Evolutionary conservation across 2,113 vertebrate genomes (phyloP).

Genomic region (Anguilla japonica): DNA sequence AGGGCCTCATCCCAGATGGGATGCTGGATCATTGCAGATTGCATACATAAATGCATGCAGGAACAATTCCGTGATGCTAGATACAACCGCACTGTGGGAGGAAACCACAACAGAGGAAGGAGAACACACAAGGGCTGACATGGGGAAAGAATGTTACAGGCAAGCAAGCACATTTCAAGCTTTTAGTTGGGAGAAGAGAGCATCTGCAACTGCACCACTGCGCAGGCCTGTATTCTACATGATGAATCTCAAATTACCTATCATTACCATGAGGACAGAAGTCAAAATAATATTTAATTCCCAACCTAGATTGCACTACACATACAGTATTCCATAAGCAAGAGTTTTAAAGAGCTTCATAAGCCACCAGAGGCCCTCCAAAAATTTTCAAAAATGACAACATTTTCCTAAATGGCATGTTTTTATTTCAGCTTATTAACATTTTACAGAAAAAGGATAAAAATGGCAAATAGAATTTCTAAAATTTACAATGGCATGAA

Average conservation of each 20-base stretch:
- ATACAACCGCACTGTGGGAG: not conserved
- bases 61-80: not conserved
- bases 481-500: conserved; percentile 43
- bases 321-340: not conserved
- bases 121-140: not conserved
- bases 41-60: not conserved
- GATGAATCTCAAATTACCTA: not conserved
- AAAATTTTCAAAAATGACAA: not conserved
- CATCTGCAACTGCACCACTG: not conserved
- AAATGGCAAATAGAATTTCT: conserved; percentile 38
- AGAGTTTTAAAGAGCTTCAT: not conserved
- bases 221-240: not conserved
- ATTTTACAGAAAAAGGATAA: conserved; percentile 35
- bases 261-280: not conserved
- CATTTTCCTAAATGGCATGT: conserved; percentile 28
- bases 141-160: not conserved
- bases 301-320: not conserved
- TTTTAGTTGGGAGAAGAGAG: not conserved
- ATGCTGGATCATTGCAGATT: not conserved
- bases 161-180: not conserved
- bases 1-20: not conserved
- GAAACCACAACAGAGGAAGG: not conserved
- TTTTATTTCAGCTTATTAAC: conserved; percentile 42
- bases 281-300: not conserved
- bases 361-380: not conserved